Evolutionary conservation across 2,797 vertebrate genomes (phyloP).

Genomic region (Chromis chromis): DNA sequence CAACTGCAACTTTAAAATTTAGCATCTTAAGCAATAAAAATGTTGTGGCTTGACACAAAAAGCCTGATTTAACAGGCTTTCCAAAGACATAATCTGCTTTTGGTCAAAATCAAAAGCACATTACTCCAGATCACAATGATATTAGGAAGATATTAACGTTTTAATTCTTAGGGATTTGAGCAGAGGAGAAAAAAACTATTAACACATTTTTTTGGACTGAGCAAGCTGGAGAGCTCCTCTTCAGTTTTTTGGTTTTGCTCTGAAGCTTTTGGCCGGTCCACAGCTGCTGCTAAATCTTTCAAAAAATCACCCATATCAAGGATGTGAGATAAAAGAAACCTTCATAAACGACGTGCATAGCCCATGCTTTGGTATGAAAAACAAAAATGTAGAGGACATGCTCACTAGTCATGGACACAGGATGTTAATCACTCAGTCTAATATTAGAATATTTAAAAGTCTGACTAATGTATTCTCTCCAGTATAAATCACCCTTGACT

Average conservation of each 20-base stretch:
- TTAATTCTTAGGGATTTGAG: no score
- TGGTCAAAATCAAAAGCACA: no score
- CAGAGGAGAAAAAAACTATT: no score
- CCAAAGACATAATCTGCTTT: neutral
- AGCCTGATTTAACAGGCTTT: neutral
- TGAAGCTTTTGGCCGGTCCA: neutral
- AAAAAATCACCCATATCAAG: neutral
- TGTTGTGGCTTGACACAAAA: neutral
- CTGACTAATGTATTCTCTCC: neutral
- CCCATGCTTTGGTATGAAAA: neutral
- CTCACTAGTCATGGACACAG: neutral
- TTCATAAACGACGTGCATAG: neutral
- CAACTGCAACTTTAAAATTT: no score
- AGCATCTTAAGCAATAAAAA: no score
- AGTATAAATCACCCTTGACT: neutral
- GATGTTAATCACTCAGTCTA: constrained; percentile 5
- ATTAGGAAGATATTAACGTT: no score
- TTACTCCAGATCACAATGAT: neutral
- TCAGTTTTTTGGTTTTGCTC: neutral
- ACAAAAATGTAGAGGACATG: neutral
- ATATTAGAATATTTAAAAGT: neutral
- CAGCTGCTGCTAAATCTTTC: neutral
- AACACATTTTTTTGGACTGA: neutral
- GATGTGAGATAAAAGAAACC: neutral
- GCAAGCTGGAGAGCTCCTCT: neutral